Evolutionary conservation across 2,888 invertebrate genomes (phyloP).

Genomic region (Microctonus hyperodae): DNA sequence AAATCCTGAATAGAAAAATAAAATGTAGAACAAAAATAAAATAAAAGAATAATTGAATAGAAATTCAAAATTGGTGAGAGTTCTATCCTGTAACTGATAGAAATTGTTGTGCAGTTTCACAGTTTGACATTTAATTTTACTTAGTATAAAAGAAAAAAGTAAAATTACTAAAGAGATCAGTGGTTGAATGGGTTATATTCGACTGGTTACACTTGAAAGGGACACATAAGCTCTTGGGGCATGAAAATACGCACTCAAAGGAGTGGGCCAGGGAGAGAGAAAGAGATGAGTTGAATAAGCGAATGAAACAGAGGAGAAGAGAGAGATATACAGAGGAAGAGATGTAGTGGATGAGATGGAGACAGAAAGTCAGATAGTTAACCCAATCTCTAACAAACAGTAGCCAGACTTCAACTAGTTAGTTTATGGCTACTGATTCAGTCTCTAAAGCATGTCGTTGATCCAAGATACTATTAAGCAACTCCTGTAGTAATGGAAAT

Average conservation of each 20-base stretch:
- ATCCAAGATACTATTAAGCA: neutral
- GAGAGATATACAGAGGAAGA: too few relatives aligned
- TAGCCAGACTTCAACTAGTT: neutral
- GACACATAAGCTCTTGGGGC: neutral
- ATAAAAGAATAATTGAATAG: neutral
- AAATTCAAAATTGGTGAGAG: neutral
- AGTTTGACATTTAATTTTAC: neutral
- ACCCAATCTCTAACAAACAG: neutral
- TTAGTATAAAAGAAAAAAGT: too few relatives aligned
- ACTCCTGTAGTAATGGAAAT: neutral
- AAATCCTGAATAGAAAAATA: neutral
- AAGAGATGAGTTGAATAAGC: too few relatives aligned
- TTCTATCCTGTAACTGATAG: too few relatives aligned
- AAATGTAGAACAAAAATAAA: neutral
- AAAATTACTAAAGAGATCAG: neutral
- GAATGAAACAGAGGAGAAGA: too few relatives aligned
- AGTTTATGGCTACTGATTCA: conserved; percentile 4
- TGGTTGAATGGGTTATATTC: neutral
- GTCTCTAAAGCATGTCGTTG: neutral
- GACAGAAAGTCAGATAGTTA: neutral
- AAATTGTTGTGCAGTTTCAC: neutral
- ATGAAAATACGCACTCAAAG: neutral
- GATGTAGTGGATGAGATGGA: neutral
- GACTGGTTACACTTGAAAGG: neutral
- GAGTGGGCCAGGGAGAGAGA: too few relatives aligned